A percentile compares a stretch with the other conserved stretches of the same genome.
phyloP scores from a whole-genome alignment of 2,888 invertebrate genomes.

The Athetis lepigone region DNA sequence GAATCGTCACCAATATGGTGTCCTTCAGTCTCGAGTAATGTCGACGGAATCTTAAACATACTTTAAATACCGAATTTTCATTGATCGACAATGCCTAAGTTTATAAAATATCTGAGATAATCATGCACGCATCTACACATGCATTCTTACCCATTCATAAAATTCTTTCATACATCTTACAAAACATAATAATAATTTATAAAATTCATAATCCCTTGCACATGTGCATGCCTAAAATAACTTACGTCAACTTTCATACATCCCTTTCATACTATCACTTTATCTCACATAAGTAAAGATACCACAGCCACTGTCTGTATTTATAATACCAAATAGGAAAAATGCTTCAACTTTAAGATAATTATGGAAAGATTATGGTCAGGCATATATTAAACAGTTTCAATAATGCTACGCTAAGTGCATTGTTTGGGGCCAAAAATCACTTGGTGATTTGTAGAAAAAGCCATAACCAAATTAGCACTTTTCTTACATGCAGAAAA shows the following conservation, averaged over 20 bases:
- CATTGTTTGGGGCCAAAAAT: slow-evolving; percentile 74
- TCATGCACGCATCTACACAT: slow-evolving; percentile 75
- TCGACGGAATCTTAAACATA: slow-evolving; percentile 86
- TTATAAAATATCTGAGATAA: slow-evolving; percentile 83
- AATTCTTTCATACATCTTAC: slow-evolving; percentile 82
- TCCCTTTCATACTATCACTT: slow-evolving; percentile 82
- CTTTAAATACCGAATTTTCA: slow-evolving; percentile 80
- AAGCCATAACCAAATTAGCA: slow-evolving; percentile 49
- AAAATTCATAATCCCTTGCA: slow-evolving; percentile 90
- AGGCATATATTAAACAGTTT: slow-evolving; percentile 83
- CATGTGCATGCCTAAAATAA: slow-evolving; percentile 90
- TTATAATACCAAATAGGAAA: slow-evolving; percentile 91
- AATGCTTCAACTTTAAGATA: slow-evolving; percentile 87
- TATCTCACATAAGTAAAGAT: slow-evolving; percentile 89
- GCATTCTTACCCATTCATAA: slow-evolving; percentile 75
- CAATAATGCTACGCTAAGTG: slow-evolving; percentile 83
- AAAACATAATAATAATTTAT: slow-evolving; percentile 88
- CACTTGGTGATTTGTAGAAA: slow-evolving; percentile 52
- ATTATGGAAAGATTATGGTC: slow-evolving; percentile 86
- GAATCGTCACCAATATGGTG: slow-evolving; percentile 87
- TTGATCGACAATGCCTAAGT: slow-evolving; percentile 84
- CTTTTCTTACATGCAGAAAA: slow-evolving; percentile 44
- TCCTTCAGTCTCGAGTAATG: slow-evolving; percentile 82
- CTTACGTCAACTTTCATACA: slow-evolving; percentile 85
- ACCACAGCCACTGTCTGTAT: slow-evolving; percentile 91